Evolutionary conservation across 2,888 invertebrate genomes (phyloP).

Genomic region (Ectemnius continuus): DNA sequence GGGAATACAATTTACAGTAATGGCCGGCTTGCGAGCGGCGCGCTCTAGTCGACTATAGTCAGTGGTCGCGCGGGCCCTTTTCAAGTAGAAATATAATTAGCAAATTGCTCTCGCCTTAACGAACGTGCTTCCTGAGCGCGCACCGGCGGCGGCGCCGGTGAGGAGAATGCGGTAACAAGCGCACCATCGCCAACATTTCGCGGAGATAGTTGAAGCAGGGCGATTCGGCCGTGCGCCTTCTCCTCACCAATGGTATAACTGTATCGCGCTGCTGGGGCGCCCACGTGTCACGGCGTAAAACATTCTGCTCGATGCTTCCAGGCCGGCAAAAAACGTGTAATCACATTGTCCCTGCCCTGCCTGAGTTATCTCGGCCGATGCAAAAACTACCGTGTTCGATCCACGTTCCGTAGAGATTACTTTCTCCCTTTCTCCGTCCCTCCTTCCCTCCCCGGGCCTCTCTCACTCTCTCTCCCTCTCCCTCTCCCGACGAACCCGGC

Average conservation of each 20-base stretch:
- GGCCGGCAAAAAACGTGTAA: not conserved
- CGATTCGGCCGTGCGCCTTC: not conserved
- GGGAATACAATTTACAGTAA: conserved; percentile 5
- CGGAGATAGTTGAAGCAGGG: not conserved
- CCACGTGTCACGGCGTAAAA: not conserved
- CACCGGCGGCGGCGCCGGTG: not conserved
- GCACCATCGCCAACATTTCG: not conserved
- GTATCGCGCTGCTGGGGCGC: not conserved
- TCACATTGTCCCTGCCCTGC: conserved; percentile 4
- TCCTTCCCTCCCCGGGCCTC: too few species aligned
- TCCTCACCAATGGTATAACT: too few species aligned
- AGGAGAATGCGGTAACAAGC: not conserved
- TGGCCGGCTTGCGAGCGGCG: not conserved
- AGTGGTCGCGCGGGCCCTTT: not conserved
- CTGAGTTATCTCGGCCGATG: conserved; percentile 13
- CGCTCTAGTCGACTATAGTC: not conserved
- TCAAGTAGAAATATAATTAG: conserved; percentile 2
- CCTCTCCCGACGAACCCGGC: not conserved
- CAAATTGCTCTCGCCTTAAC: conserved; percentile 8
- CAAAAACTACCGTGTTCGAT: conserved; percentile 28
- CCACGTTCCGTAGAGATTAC: conserved; percentile 10
- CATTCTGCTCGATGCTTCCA: too few species aligned
- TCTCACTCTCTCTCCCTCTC: not conserved
- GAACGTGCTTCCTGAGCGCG: not conserved
- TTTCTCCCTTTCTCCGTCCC: not conserved